A percentile compares a stretch with the other conserved stretches of the same genome.
phyloP scores from a whole-genome alignment of 2,113 vertebrate genomes.

The Spea bombifrons region DNA sequence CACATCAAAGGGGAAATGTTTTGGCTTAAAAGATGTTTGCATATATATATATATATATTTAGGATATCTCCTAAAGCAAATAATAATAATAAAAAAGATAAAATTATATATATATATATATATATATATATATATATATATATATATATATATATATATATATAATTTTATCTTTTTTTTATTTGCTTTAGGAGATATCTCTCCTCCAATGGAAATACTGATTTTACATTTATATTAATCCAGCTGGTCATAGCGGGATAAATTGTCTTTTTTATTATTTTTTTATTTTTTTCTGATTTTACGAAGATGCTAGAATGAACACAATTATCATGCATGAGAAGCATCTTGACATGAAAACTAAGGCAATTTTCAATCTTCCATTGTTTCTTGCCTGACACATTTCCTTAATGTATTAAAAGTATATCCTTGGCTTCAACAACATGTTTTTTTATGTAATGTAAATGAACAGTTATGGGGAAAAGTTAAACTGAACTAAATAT shows the following conservation, averaged over 20 bases:
- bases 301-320: too few relatives aligned
- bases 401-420: too few relatives aligned
- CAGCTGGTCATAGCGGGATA: constrained; percentile 27
- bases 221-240: constrained; percentile 31
- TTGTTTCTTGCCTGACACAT: too few relatives aligned
- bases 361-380: too few relatives aligned
- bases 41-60: constrained; percentile 31
- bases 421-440: too few relatives aligned
- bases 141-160: constrained; percentile 30
- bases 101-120: constrained; percentile 30
- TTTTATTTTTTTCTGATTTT: neutral
- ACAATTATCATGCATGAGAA: too few relatives aligned
- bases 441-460: too few relatives aligned
- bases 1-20: constrained; percentile 22
- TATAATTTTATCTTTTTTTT: constrained; percentile 15
- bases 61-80: too few relatives aligned
- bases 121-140: constrained; percentile 26
- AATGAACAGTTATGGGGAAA: too few relatives aligned
- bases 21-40: constrained; percentile 7
- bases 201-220: constrained; percentile 27
- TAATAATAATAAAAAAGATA: too few relatives aligned
- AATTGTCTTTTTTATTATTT: neutral
- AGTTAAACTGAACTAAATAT: too few relatives aligned
- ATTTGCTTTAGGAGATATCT: constrained; percentile 11
- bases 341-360: too few relatives aligned